These are phyloP conservation scores for Brachionichthys hirsutus DNA, from an alignment of 2,113 vertebrate species.

Conservation along the genomic window DNA sequence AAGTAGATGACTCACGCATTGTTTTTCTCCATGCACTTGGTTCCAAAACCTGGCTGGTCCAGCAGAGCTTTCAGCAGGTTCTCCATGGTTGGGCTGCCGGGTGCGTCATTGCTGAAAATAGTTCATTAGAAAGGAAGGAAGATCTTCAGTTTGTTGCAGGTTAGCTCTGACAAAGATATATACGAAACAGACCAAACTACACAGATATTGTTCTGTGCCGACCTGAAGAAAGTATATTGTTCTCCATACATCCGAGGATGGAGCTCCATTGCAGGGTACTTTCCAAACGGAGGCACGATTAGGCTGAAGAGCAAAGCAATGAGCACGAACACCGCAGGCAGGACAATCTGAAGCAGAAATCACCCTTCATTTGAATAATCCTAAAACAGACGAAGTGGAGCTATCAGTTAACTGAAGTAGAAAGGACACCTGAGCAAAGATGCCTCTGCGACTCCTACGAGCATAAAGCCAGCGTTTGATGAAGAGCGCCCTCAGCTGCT, in stretches of 20 bases:
- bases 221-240: constrained; percentile 92
- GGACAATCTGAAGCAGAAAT: constrained; percentile 78
- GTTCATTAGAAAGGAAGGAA: neutral
- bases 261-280: constrained; percentile 82
- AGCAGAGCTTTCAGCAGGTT: constrained; percentile 79
- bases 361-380: neutral
- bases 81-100: constrained; percentile 52
- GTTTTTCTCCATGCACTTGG: constrained; percentile 66
- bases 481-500: constrained; percentile 87
- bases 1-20: constrained; percentile 50
- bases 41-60: constrained; percentile 80
- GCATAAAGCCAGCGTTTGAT: constrained; percentile 85
- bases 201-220: constrained; percentile 1
- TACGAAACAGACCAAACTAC: neutral
- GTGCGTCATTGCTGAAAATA: constrained; percentile 80
- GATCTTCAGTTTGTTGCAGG: neutral
- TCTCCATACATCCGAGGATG: constrained; percentile 86
- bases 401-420: neutral
- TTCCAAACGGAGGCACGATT: constrained; percentile 81
- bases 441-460: constrained; percentile 80
- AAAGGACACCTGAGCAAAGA: constrained; percentile 82
- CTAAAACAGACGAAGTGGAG: neutral
- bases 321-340: constrained; percentile 88
- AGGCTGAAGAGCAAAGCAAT: constrained; percentile 87
- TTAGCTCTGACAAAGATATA: neutral